phyloP scores from a whole-genome alignment of 2,797 vertebrate species.

The Girardinus metallicus region DNA sequence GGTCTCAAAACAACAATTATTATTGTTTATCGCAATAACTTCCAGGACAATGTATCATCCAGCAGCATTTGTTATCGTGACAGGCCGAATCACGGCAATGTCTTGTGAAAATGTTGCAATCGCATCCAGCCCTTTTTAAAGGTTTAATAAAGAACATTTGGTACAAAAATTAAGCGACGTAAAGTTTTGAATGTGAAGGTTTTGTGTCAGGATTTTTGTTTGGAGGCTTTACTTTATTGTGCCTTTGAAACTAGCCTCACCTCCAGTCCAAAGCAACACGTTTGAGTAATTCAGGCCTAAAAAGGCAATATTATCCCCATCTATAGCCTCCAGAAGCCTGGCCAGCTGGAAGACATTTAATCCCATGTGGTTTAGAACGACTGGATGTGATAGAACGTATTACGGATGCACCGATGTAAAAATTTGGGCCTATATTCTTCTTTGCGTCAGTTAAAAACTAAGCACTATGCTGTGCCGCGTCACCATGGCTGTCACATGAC shows the following conservation, averaged over 20 bases:
- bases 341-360: neutral
- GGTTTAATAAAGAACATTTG: neutral
- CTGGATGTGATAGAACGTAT: neutral
- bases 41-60: too few species aligned
- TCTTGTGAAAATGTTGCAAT: neutral
- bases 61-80: too few species aligned
- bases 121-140: neutral
- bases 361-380: neutral
- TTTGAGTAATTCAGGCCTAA: neutral
- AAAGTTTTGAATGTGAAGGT: neutral
- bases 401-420: neutral
- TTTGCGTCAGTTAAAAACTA: neutral
- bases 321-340: neutral
- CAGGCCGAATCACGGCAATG: neutral
- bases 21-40: too few species aligned
- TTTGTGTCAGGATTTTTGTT: neutral
- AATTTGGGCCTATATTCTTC: neutral
- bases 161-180: neutral
- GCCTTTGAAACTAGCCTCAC: neutral
- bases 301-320: neutral
- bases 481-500: neutral
- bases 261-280: neutral
- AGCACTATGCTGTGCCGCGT: neutral
- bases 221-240: neutral
- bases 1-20: too few species aligned